A percentile compares a stretch with the other conserved stretches of the same genome.
Evolutionary conservation across 2,113 vertebrate species (phyloP).

Genomic region (Dermatemys mawii): DNA sequence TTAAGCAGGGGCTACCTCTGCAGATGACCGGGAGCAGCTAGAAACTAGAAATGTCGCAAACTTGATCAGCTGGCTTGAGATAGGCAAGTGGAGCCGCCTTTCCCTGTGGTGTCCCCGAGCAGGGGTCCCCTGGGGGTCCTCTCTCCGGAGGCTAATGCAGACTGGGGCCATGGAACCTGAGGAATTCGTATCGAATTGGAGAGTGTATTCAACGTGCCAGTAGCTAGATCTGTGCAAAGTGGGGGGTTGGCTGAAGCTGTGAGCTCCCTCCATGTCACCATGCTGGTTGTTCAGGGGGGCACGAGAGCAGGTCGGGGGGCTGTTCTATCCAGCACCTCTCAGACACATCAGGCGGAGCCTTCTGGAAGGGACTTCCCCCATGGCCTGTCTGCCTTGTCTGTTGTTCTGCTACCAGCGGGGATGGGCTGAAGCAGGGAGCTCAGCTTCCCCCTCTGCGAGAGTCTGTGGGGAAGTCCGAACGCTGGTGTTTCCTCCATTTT

Average conservation of each 20-base stretch:
- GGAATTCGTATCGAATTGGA: neutral
- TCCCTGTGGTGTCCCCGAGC: too few relatives aligned
- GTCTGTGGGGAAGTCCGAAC: too few relatives aligned
- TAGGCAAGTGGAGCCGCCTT: too few relatives aligned
- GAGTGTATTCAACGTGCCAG: neutral
- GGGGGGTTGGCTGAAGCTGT: neutral
- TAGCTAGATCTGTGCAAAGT: neutral
- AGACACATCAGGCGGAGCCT: too few relatives aligned
- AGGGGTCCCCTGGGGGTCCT: too few relatives aligned
- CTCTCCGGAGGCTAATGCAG: neutral
- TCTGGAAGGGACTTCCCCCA: neutral
- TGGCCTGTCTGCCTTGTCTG: too few relatives aligned
- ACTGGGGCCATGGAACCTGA: neutral
- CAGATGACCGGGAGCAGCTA: neutral
- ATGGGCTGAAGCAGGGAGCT: too few relatives aligned
- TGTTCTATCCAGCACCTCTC: too few relatives aligned
- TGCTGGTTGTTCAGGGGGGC: neutral
- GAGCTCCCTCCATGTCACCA: neutral
- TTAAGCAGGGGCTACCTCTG: neutral
- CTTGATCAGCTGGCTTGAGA: too few relatives aligned
- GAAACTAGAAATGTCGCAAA: neutral
- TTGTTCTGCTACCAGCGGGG: neutral
- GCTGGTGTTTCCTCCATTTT: neutral
- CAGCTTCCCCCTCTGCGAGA: too few relatives aligned
- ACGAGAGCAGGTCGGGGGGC: too few relatives aligned